Base-by-base conservation (phyloP, 2,888 invertebrate genomes). In the Elegia similella region DNA sequence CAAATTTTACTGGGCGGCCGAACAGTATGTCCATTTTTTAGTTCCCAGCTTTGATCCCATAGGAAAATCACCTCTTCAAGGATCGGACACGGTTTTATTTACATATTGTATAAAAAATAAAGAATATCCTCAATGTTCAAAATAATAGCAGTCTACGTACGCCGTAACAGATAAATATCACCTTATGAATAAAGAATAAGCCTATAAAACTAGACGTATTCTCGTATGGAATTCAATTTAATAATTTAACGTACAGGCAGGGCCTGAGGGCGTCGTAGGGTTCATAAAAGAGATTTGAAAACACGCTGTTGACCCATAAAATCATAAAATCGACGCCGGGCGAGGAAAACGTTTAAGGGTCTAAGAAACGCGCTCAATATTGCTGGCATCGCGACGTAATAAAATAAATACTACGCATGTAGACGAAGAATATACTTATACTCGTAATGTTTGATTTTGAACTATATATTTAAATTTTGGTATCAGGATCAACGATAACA, bases 251-350 rank as follows among this genome's bases (percentile, higher is more conserved):
- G 23, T 69, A 72, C 70, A 75, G 69, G 72, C 69, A 62, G 65
- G 66, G 48, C 48, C 48, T 48, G 15, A 48, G 73, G 66, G 66
- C 69, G 71, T 75, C 76, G 80, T 75, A 75, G 76, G 46, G 78
- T 68, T 72, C 70, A 75, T 85, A 82, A 82, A 82, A 75, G 78
- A 82, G 78, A 82, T 84, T 84, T 82, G 75, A 77, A 83, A 85
- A 80, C 75, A 76, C 78, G 66, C 78, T 68, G 73, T 73, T 64
- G 74, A 76, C 77, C 86, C 86, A 79, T 87, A 81, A 86, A 87
- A 82, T 84, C 78, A 76, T 73, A 69, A 71, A 78, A 84, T 48
- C 48, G 32, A 48, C 32, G 32, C 8, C 8, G 68, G 75, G 67
- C 78, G 75, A 78, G 78, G 60, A 73, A 82, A 85, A 75, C 77